Conservation (phyloP, 2,888 invertebrate genomes). For the Chrysina gloriosa region DNA sequence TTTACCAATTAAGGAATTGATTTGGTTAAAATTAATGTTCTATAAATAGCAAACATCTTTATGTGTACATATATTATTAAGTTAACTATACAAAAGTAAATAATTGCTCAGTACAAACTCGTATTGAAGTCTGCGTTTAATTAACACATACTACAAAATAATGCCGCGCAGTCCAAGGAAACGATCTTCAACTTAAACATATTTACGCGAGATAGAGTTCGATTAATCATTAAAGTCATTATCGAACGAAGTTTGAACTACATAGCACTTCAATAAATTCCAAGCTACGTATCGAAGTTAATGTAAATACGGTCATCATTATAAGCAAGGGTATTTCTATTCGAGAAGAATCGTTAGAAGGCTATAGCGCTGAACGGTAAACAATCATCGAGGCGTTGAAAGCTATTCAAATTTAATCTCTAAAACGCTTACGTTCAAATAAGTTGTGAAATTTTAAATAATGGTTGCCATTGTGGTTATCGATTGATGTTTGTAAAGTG, state of each 20-base stretch:
- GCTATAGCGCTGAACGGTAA: background rate
- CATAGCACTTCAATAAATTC: slow-evolving; percentile 8
- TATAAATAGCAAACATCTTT: no score
- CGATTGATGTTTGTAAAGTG: no score
- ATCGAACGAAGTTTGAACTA: background rate
- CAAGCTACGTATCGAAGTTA: slow-evolving; percentile 12
- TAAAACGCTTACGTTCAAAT: no score
- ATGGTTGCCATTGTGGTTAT: no score
- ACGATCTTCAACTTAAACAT: background rate
- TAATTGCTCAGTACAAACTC: background rate
- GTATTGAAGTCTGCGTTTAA: background rate
- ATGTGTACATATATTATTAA: no score
- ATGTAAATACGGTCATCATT: slow-evolving; percentile 5
- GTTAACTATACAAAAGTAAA: background rate
- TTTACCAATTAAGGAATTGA: no score
- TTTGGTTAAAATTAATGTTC: no score
- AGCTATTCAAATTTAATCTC: no score
- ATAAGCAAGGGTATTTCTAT: background rate
- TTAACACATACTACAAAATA: background rate
- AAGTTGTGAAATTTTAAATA: no score
- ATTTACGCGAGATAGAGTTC: background rate
- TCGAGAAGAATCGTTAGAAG: background rate
- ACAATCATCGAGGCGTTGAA: background rate
- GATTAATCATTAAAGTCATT: slow-evolving; percentile 20
- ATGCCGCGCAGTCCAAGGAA: background rate